Evolutionary conservation across 2,797 vertebrate genomes (phyloP).

Genomic region (Tokudaia tokunoshimensis): DNA sequence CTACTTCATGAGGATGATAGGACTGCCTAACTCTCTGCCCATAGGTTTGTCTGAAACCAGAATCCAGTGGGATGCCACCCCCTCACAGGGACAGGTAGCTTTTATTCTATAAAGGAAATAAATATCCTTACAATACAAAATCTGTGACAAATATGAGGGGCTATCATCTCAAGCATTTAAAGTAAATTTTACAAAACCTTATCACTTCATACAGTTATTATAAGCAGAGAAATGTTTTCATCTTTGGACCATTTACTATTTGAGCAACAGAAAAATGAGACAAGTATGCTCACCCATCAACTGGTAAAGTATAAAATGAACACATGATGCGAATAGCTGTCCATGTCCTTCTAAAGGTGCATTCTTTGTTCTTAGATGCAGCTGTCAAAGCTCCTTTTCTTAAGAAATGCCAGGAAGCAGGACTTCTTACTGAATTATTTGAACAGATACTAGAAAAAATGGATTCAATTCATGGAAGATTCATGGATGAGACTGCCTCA

Average conservation of each 20-base stretch:
- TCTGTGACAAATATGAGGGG: neutral
- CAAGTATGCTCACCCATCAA: neutral
- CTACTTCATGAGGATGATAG: neutral
- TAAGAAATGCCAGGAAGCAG: conserved; percentile 88
- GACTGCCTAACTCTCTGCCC: neutral
- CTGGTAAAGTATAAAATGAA: neutral
- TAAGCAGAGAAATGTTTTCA: conserved; percentile 7
- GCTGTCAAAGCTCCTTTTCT: conserved; percentile 84
- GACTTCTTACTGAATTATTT: conserved; percentile 88
- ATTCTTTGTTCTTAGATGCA: conserved; percentile 66
- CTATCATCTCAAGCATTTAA: conserved; percentile 24
- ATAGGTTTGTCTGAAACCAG: neutral
- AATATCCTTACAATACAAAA: neutral
- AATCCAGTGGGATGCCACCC: neutral
- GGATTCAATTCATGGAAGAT: conserved; percentile 84
- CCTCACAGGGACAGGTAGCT: neutral
- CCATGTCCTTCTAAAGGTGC: conserved; percentile 53
- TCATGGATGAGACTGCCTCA: conserved; percentile 84
- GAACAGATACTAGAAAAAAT: conserved; percentile 87
- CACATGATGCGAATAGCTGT: neutral
- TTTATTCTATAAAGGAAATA: neutral
- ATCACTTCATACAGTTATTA: neutral
- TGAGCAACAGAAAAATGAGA: conserved; percentile 18
- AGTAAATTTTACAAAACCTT: conserved; percentile 48
- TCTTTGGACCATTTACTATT: conserved; percentile 15